Evolutionary conservation across 2,888 invertebrate species (phyloP), one percentile per base, ranked within the genome.

Genomic region (Chymomyza caudatula): DNA sequence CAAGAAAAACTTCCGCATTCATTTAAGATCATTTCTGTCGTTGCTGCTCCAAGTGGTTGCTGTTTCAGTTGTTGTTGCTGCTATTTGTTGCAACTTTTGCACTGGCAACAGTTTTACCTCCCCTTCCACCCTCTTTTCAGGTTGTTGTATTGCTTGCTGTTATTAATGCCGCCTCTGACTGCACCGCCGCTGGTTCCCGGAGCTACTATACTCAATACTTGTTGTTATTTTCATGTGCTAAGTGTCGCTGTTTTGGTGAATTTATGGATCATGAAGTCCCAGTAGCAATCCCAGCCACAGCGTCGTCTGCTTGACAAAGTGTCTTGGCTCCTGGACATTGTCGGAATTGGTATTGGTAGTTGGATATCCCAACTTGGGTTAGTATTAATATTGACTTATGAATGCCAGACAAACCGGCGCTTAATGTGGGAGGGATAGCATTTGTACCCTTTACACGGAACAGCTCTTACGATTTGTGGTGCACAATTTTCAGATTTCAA

Each of bases 1-100:
- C 87, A 80, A 88, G 87, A 89, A 89, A 89, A 89, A 88, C 89
- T 89, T 89, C 89, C 89, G 89, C 89, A 89, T 89, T 89, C 89
- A 89, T 89, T 89, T 88, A 86, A 89, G 88, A 89, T 89, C 88
- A 88, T 88, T 89, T 88, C 87, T 88, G 87, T 87, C 87, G 88
- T 82, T 87, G 76, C 67, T 77, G 84, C 81, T 77, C 65, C 79
- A 76, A 83, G 78, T 77, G 71, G 76, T 70, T 79, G 79, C 61
- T 74, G 78, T 37, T 68, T n/a, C n/a, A n/a, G 73, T 29, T 65
- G 70, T 29, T 66, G 69, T 13, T 68, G 68, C 51, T 53, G 63
- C 51, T 54, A 17, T 15, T 63, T 49, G 65, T 71, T 63, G 59
- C 69, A 76, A 42, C 61, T 44, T 20, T 43, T 37, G 37, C 57